Evolutionary conservation across 2,797 vertebrate species (phyloP).

Genomic region (Balearica regulorum): DNA sequence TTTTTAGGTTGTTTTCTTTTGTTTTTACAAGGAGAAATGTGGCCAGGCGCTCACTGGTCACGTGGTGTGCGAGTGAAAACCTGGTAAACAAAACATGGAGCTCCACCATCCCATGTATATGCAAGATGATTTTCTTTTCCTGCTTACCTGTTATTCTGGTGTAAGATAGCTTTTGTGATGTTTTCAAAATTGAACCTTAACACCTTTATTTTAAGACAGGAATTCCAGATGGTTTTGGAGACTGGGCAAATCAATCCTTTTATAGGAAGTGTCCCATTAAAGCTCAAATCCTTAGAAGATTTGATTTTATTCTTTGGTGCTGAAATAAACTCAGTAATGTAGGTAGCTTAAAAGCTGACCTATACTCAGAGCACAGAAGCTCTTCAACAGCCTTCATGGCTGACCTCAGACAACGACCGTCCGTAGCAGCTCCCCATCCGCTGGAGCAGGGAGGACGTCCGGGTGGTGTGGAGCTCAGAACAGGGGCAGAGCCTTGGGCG

Average conservation of each 20-base stretch:
- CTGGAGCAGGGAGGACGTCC: background rate
- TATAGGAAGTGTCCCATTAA: background rate
- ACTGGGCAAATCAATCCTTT: background rate
- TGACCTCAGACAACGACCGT: background rate
- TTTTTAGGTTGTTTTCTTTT: background rate
- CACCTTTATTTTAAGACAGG: background rate
- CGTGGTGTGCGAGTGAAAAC: background rate
- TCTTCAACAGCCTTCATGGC: background rate
- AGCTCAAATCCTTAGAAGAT: background rate
- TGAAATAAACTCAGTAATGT: background rate
- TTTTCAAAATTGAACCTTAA: background rate
- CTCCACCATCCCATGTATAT: background rate
- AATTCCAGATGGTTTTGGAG: background rate
- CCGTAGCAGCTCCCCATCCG: rapidly evolving
- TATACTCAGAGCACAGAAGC: background rate
- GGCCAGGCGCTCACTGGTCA: background rate
- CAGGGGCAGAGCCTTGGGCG: background rate
- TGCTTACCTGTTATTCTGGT: background rate
- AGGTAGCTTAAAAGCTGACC: background rate
- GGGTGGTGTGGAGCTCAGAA: background rate
- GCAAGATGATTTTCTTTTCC: background rate
- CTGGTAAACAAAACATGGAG: background rate
- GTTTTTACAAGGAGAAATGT: background rate
- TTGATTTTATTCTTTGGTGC: background rate
- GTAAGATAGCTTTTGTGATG: background rate